Conservation (phyloP, 2,113 vertebrate species). For the Cricetomys ansorgei region DNA sequence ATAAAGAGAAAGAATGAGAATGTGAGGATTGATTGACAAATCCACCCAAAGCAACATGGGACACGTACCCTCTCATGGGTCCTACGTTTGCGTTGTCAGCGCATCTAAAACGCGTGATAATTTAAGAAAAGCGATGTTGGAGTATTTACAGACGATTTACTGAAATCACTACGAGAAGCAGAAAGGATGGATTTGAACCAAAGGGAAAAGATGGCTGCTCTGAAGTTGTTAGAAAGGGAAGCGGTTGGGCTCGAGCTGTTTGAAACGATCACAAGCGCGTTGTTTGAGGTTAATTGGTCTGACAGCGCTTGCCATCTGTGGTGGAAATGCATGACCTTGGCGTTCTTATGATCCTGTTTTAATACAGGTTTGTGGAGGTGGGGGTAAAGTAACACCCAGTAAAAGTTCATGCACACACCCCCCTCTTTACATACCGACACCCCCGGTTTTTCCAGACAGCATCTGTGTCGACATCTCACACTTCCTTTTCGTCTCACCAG, state of each 20-base stretch:
- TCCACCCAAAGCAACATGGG: neutral
- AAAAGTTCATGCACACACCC: neutral
- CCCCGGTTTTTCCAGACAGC: conserved; percentile 25
- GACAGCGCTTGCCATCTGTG: neutral
- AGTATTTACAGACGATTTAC: neutral
- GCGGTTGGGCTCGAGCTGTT: conserved; percentile 24
- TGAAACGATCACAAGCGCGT: conserved; percentile 18
- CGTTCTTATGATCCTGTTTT: neutral
- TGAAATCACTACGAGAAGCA: neutral
- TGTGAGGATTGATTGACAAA: neutral
- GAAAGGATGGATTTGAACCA: conserved; percentile 29
- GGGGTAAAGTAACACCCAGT: neutral
- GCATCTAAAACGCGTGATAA: conserved; percentile 20
- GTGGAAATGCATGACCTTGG: neutral
- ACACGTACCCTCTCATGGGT: neutral
- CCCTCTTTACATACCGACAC: neutral
- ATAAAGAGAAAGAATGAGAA: conserved; percentile 8
- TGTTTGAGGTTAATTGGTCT: neutral
- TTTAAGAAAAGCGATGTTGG: conserved; percentile 37
- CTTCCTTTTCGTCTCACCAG: neutral
- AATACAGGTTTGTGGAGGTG: neutral
- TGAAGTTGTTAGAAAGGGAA: conserved; percentile 21
- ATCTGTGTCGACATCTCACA: neutral
- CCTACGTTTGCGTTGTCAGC: neutral
- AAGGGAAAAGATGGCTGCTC: neutral